phyloP scores from a whole-genome alignment of 2,797 vertebrate species.

The Lycodopsis pacificus region DNA sequence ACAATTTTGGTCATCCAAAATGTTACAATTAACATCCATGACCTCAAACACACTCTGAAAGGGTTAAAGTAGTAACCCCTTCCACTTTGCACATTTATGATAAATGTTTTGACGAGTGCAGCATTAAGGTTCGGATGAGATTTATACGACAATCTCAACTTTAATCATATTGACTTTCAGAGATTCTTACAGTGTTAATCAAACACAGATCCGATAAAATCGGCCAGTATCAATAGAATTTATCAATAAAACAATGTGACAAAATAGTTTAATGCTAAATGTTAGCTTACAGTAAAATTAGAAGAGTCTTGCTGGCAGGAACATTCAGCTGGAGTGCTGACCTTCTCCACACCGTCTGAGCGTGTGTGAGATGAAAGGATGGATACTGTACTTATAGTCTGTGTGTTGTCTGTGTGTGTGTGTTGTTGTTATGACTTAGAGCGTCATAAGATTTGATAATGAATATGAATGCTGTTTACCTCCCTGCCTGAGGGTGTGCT shows the following conservation, averaged over 20 bases:
- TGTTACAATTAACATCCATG: no score
- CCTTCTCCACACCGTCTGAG: constrained; percentile 30
- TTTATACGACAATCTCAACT: background rate
- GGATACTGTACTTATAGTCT: background rate
- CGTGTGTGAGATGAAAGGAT: constrained; percentile 3
- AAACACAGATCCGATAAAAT: background rate
- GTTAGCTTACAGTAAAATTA: constrained; percentile 1
- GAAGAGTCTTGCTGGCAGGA: background rate
- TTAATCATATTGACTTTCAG: background rate
- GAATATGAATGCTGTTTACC: no score
- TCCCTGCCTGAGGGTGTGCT: no score
- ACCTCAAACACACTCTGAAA: no score
- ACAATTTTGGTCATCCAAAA: no score
- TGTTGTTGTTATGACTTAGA: no score
- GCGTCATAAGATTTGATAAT: no score
- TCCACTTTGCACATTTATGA: background rate
- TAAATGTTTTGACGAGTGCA: background rate
- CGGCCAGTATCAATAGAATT: background rate
- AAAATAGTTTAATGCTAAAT: background rate
- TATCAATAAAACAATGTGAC: background rate
- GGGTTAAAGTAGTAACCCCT: background rate
- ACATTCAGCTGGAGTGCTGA: constrained; percentile 19
- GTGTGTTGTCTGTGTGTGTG: constrained; percentile 6
- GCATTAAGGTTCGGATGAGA: background rate
- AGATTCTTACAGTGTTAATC: background rate